Evolutionary conservation across 2,797 vertebrate species (phyloP), one percentile per base, ranked within the genome.

Genomic region (Calcarius lapponicus): DNA sequence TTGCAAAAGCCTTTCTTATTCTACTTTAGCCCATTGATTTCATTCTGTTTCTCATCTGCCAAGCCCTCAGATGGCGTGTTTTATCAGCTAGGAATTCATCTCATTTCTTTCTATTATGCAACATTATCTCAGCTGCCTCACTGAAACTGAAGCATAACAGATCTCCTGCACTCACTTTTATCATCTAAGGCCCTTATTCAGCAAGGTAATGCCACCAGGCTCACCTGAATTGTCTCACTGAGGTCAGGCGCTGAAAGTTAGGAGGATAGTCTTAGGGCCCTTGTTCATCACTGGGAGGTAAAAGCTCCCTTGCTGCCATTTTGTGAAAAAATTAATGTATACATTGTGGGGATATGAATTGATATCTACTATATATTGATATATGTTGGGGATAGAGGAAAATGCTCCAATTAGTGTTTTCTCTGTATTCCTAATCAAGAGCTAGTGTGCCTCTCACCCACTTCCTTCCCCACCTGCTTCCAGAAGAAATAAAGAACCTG

Each of bases 11-110:
- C 34, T 84, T 78, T 80, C 70, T 91, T 84, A 81, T 86, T 90
- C 76, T 88, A 10, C 76, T 84, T 97, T 94, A 95, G 92, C 91
- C 95, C 91, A 75, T 92, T 84, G 86, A 95, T 93, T 96, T 86
- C 79, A 45, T 75, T 92, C 89, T 92, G 47, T 65, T 94, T 84
- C 93, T 95, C 90, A 96, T 82, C 78, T 86, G 66, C 45, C 62
- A 80, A 90, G 56, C 62, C 92, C 64, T 90, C 64, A 76, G 88
- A 92, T 70, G 74, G 61, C 48, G 80, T 56, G 54, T 79, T 94
- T 94, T 95, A 96, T 92, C 76, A 79, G 76, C 62, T 66, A 83
- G 72, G 66, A 93, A 95, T 94, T 95, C n/a, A 93, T 88, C 80
- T 90, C 6, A 2, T 92, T 95, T 96, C 85, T 93, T 95, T 92